Conservation (phyloP, 64 coral and sea anemone species). For the Stichodactyla mertensii region DNA sequence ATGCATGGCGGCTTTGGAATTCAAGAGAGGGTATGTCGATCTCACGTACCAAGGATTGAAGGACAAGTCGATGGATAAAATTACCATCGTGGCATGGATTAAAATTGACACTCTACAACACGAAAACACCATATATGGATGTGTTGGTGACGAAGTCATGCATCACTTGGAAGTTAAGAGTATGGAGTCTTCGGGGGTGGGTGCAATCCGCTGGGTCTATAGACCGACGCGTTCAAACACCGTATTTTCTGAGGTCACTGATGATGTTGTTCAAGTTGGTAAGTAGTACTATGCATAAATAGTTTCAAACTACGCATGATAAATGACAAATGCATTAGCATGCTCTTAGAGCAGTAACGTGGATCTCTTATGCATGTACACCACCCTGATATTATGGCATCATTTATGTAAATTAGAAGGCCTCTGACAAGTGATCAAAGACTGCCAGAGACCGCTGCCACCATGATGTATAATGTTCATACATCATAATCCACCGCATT, state of each 20-base stretch:
- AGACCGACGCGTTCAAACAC: neutral
- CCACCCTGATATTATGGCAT: too few relatives aligned
- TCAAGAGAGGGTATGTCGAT: neutral
- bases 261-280: conserved; percentile 17
- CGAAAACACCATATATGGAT: conserved; percentile 31
- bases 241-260: neutral
- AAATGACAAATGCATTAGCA: too few relatives aligned
- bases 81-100: conserved; percentile 14
- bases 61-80: conserved; percentile 20
- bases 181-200: neutral
- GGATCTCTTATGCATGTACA: too few relatives aligned
- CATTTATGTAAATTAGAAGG: too few relatives aligned
- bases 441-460: too few relatives aligned
- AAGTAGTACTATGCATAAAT: neutral
- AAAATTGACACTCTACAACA: conserved; percentile 23
- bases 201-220: conserved; percentile 24
- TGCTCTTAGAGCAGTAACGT: neutral
- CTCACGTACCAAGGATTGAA: neutral
- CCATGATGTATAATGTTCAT: too few relatives aligned
- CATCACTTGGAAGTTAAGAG: conserved; percentile 18
- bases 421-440: too few relatives aligned
- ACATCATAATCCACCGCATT: too few relatives aligned
- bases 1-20: neutral
- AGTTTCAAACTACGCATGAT: neutral
- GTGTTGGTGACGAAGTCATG: neutral